A percentile compares a stretch with the other conserved stretches of the same genome.
Evolutionary conservation across 2,797 vertebrate species (phyloP).

Genomic region (Philypnodon macrostomus): DNA sequence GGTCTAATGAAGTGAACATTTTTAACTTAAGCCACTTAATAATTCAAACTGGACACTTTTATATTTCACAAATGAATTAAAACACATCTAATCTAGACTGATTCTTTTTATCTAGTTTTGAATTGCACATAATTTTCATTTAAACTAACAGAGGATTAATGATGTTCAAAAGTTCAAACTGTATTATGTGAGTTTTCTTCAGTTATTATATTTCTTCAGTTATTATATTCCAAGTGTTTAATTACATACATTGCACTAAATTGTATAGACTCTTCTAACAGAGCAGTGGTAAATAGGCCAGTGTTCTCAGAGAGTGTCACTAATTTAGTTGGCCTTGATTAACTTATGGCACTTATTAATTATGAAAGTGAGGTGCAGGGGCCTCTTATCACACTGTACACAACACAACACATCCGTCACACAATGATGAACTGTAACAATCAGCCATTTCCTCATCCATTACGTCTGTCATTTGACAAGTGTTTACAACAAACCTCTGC

Average conservation of each 20-base stretch:
- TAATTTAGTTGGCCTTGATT: constrained; percentile 8
- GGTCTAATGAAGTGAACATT: no score
- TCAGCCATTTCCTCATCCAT: neutral
- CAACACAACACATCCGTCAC: constrained; percentile 8
- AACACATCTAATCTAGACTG: no score
- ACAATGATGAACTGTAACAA: neutral
- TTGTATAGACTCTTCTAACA: neutral
- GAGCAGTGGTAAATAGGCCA: constrained; percentile 8
- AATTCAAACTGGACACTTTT: no score
- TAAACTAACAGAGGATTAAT: no score
- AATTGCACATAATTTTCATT: no score
- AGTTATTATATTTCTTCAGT: neutral
- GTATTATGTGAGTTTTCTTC: no score
- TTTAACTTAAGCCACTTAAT: no score
- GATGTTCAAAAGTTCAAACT: neutral
- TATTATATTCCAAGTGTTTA: neutral
- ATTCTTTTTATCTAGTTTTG: no score
- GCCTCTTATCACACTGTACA: neutral
- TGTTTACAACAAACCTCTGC: neutral
- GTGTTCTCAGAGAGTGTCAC: neutral
- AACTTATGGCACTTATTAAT: constrained; percentile 11
- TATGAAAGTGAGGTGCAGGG: constrained; percentile 7
- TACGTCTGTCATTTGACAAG: neutral
- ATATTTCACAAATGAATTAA: no score
- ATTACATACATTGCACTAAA: neutral